Conservation (phyloP, 37 sponge, comb jelly and placozoan species). For the Mnemiopsis leidyi region DNA sequence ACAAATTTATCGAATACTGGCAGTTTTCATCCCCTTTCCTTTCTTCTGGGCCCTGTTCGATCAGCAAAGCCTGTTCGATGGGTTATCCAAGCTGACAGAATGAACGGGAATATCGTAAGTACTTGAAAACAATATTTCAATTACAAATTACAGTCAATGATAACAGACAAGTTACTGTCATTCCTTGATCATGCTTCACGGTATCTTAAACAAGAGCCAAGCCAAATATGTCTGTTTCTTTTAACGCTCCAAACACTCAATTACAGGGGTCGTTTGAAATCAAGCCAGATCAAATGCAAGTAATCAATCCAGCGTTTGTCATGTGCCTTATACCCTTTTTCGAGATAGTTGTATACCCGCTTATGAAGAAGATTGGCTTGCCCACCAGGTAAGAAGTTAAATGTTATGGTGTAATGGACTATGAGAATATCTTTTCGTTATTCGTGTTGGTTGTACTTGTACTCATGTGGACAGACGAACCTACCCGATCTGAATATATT, state of each 20-base stretch:
- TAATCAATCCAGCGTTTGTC: conserved; percentile 88
- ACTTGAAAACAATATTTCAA: no score
- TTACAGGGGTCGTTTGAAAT: conserved; percentile 69
- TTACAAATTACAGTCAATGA: no score
- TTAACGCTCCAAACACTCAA: not conserved
- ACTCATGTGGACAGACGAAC: no score
- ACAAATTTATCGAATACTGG: conserved; percentile 6
- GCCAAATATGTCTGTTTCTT: no score
- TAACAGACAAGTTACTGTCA: no score
- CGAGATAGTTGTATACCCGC: conserved; percentile 86
- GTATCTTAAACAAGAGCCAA: no score
- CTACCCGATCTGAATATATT: no score
- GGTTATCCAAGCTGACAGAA: conserved; percentile 86
- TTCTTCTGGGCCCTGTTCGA: conserved; percentile 98
- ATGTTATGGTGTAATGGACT: no score
- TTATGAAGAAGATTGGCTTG: conserved; percentile 72
- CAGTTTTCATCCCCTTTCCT: conserved; percentile 90
- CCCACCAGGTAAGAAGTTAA: conserved; percentile 67
- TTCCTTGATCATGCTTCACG: no score
- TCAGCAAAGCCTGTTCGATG: conserved; percentile 79
- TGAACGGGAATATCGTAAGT: conserved; percentile 76
- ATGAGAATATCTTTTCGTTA: not conserved
- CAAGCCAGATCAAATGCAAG: conserved; percentile 88
- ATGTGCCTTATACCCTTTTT: conserved; percentile 91
- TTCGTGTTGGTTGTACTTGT: no score